Base-by-base conservation (phyloP, 2,888 invertebrate genomes). In the Drosophila atripex region DNA sequence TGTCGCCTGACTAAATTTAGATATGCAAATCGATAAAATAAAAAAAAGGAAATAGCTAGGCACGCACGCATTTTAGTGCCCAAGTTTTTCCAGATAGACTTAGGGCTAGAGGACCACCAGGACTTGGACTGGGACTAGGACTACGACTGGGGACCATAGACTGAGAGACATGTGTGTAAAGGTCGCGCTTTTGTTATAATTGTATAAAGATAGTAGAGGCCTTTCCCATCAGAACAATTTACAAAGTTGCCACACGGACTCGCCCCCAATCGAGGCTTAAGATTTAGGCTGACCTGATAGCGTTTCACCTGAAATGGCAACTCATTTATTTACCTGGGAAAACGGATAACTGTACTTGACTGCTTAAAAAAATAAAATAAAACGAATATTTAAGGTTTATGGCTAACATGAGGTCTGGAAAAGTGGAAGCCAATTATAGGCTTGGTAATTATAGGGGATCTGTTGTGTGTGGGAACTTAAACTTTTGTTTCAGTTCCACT, bases 1-100 rank as follows among this genome's bases (percentile, higher is more conserved):
- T 77, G 74, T 83, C 80, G 71, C 57, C 74, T 63, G 72, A 78
- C 82, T 80, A 85, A 78, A 80, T 82, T 78, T 85, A 80, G 78
- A 71, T 63, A 74, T 72, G 63, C 72, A 68, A 73, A 85, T 80
- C 80, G 78, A 80, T 80, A 80, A 80, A 84, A 72, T 77, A 73
- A 70, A 72, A 84, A 70, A 50, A 68, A 52, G 71, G 25, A 23
- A 49, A 69, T 21, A 50, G 53, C 70, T 61, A 73, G 73, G 75
- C 78, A 80, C 78, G 80, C 85, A 80, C 80, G 78, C 80, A 76
- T 71, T 72, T 76, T 76, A 75, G 68, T 78, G 73, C 73, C 75
- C 66, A 70, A 58, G 60, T 39, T 59, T 54, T 63, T 49, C 64
- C 52, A 30, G 46, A 35, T 47, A 35, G 38, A 39, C 46, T 38